Conservation (phyloP, 2,113 vertebrate species). For the Edolisoma coerulescens region DNA sequence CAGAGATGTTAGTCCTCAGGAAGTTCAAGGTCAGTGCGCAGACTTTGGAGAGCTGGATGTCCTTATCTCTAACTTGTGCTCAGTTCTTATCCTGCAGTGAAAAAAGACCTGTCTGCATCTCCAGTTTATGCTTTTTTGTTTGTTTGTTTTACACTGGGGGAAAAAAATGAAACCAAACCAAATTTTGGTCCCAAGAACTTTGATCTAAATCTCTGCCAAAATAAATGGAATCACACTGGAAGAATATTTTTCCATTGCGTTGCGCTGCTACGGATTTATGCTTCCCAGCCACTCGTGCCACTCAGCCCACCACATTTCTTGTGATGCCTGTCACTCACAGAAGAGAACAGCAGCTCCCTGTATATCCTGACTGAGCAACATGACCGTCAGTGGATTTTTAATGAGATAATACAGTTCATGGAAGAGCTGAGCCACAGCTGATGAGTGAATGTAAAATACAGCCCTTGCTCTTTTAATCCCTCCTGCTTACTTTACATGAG, state of each 20-base stretch:
- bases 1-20: neutral
- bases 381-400: neutral
- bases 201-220: neutral
- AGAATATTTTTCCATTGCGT: neutral
- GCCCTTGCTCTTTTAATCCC: conserved; percentile 11
- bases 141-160: neutral
- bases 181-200: neutral
- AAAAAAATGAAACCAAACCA: neutral
- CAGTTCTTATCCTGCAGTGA: neutral
- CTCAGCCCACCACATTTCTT: neutral
- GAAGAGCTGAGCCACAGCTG: neutral
- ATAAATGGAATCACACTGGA: neutral
- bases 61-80: neutral
- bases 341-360: neutral
- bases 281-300: neutral
- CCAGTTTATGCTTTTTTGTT: neutral
- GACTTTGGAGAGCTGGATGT: neutral
- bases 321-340: neutral
- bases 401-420: neutral
- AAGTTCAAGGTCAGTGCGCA: neutral
- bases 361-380: neutral
- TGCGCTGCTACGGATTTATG: neutral
- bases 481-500: conserved; percentile 23
- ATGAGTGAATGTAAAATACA: neutral
- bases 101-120: neutral